These are phyloP conservation scores for Malurus alboscapulatus DNA, from an alignment of 2,113 vertebrate genomes.

Conservation along the genomic window DNA sequence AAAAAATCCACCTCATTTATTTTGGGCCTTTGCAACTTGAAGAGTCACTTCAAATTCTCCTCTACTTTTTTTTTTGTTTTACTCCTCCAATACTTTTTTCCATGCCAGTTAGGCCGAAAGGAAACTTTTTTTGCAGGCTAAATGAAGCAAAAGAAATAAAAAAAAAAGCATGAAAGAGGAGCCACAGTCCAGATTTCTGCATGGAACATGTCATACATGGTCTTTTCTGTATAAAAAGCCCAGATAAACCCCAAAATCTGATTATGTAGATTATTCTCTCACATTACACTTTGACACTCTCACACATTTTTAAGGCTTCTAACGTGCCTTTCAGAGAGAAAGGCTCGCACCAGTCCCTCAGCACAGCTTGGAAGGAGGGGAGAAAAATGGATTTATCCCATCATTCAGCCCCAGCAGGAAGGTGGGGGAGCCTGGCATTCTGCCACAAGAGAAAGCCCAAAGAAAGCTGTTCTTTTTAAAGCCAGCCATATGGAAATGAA, in stretches of 20 bases:
- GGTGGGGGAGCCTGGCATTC: not conserved
- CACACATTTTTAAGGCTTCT: not conserved
- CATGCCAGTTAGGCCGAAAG: not conserved
- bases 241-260: constrained; percentile 14
- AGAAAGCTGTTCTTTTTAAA: not conserved
- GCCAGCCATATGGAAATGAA: not conserved
- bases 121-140: not conserved
- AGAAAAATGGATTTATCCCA: not conserved
- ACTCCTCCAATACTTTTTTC: not conserved
- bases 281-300: not conserved
- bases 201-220: not conserved
- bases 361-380: not conserved
- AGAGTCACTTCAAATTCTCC: not conserved
- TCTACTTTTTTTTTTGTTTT: not conserved
- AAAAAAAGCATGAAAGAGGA: not conserved
- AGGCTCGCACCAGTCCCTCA: not conserved
- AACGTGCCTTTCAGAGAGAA: not conserved
- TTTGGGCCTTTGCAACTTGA: not conserved
- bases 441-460: not conserved
- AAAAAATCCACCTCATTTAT: not conserved
- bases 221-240: not conserved
- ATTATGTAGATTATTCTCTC: constrained; percentile 26
- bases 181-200: not conserved
- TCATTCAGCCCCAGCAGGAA: not conserved
- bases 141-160: not conserved